Evolutionary conservation across 1,140 invertebrate species (phyloP).

Genomic region (Euschistus heros): DNA sequence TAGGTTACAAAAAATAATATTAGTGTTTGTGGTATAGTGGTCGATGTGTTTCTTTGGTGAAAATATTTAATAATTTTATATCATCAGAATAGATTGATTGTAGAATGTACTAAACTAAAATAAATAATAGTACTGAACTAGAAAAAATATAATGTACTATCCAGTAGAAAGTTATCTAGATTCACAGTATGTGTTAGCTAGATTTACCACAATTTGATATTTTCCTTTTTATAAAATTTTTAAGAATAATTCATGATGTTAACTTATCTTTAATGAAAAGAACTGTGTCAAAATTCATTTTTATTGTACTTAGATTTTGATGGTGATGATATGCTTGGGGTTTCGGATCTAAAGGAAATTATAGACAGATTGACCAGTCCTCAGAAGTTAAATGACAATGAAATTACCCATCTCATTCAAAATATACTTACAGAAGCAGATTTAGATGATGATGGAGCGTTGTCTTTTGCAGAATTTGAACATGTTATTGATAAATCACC

Average conservation of each 20-base stretch:
- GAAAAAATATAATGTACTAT: too few relatives aligned
- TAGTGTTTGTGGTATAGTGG: too few relatives aligned
- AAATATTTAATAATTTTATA: too few relatives aligned
- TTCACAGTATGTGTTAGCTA: not conserved
- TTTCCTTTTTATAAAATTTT: not conserved
- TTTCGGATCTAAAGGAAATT: conserved; percentile 61
- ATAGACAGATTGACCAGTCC: conserved; percentile 54
- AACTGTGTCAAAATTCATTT: not conserved
- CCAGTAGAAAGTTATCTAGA: too few relatives aligned
- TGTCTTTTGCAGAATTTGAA: conserved; percentile 91
- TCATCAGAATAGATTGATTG: too few relatives aligned
- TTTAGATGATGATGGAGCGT: conserved; percentile 79
- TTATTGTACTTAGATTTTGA: conserved; percentile 63
- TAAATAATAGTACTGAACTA: too few relatives aligned
- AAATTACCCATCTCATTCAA: conserved; percentile 58
- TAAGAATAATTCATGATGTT: not conserved
- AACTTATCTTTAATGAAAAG: not conserved
- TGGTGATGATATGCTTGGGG: conserved; percentile 78
- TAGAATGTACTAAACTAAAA: too few relatives aligned
- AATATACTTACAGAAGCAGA: conserved; percentile 82
- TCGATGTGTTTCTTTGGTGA: too few relatives aligned
- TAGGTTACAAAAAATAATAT: too few relatives aligned
- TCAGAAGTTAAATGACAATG: conserved; percentile 52
- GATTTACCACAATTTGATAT: not conserved
- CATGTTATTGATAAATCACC: conserved; percentile 87